Base-by-base conservation (phyloP, 2,113 vertebrate genomes). In the Spilogale gracilis region DNA sequence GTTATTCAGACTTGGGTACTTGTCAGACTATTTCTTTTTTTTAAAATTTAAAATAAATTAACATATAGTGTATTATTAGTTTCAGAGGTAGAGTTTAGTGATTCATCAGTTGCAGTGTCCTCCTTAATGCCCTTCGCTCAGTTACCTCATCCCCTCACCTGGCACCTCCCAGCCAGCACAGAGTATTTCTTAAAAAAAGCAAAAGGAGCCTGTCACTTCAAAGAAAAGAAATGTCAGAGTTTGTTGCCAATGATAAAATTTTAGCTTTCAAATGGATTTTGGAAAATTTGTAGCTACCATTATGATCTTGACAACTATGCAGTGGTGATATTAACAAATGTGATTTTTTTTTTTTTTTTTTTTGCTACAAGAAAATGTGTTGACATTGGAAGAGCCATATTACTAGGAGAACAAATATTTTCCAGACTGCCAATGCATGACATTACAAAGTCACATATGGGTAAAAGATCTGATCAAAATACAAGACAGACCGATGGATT, bases 381-480 rank as follows among this genome's bases (percentile, higher is more conserved):
- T 9, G 45, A 56, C 50, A 78, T 88, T 69, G 52, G 32, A 80
- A 88, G 30, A 94, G 20, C 14, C 48, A 9, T 45, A 69, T 69
- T 71, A 38, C 56, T 61, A 56, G 73, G 32, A 74, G 54, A 89
- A 32, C 32, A 12, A 54, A 9, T 43, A 63, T 73, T 81, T 71
- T 82, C 86, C 18, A 74, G 32, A 94, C 48, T 89, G 45, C 86
- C 65, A 63, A 13, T 43, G 84, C 61, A 48, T 94, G 60, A 63
- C 27, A n/a, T 89, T 74, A 74, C 23, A 82, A 89, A 89, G 48
- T 82, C 25, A 74, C 23, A 20, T 38, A 56, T 76, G 48, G 54
- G 85, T 94, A 73, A 89, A 92, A 89, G 85, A 89, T 23, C 30
- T 25, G 73, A 52, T 73, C 56, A 82, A 87, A 82, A 73, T 74